Percentiles rank a stretch among this genome's conserved stretches.
These are phyloP conservation scores for Cliona cf. orientalis DNA, from an alignment of 37 sponge, comb jelly and placozoan species.

Conservation along the genomic window DNA sequence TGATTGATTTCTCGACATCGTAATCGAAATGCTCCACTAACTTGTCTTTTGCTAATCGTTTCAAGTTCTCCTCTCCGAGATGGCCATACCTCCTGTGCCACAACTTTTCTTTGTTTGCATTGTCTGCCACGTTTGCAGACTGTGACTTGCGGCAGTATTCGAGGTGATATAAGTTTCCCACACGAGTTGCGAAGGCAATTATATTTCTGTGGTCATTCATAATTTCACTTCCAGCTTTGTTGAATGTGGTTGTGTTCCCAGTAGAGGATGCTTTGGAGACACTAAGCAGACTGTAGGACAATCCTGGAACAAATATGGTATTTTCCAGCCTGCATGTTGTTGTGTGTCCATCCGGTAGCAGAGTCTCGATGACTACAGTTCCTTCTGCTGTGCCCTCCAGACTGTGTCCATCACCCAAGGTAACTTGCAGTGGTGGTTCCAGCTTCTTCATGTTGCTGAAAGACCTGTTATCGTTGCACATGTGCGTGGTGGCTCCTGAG, in stretches of 20 bases:
- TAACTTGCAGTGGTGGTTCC: slow-evolving; percentile 35
- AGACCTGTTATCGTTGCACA: slow-evolving; percentile 25
- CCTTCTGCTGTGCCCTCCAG: slow-evolving; percentile 31
- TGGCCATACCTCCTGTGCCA: slow-evolving; percentile 72
- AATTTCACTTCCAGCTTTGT: slow-evolving; percentile 31
- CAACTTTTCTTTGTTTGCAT: slow-evolving; percentile 24
- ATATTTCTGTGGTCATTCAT: slow-evolving; percentile 29
- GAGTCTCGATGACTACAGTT: slow-evolving; percentile 12
- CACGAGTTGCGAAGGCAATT: slow-evolving; percentile 37
- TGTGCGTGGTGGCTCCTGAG: slow-evolving; percentile 63
- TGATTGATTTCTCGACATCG: slow-evolving; percentile 24
- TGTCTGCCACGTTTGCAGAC: slow-evolving; percentile 3
- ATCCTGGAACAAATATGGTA: slow-evolving; percentile 49
- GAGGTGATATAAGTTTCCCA: slow-evolving; percentile 62
- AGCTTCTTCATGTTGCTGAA: background rate
- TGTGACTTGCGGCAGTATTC: slow-evolving; percentile 17
- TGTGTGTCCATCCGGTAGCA: slow-evolving; percentile 39
- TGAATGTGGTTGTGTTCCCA: slow-evolving; percentile 26
- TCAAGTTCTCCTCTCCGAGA: slow-evolving; percentile 35
- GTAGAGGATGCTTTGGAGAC: slow-evolving; percentile 49
- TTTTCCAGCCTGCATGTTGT: slow-evolving; percentile 43
- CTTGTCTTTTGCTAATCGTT: slow-evolving; percentile 27
- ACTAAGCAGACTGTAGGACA: slow-evolving; percentile 47
- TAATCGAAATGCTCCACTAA: slow-evolving; percentile 54
- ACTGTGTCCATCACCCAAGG: slow-evolving; percentile 44